Evolutionary conservation across 2,113 vertebrate genomes (phyloP), one percentile per base, ranked within the genome.

Genomic region (Vulpes lagopus): DNA sequence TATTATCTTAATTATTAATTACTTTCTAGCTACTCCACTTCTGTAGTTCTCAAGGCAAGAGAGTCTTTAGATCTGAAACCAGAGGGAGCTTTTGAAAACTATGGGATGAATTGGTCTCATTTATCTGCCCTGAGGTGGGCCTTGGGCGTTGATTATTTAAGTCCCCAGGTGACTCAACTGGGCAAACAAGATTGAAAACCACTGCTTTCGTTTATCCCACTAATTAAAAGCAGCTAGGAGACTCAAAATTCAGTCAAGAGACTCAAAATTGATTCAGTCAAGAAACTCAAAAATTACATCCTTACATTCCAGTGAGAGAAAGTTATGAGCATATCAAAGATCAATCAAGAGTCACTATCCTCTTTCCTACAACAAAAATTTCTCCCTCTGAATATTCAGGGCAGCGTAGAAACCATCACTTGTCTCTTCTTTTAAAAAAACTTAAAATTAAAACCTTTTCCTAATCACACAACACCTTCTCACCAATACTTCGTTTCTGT

Each of bases 11-110:
- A n/a, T 81, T 90, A 79, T 57, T 74, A 79, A 49, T 51, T 81
- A 76, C 73, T 90, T 91, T 94, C 38, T 38, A 69, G 80, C 89
- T 86, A 25, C 35, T 96, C 12, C 74, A 91, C 19, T 62, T 55
- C 64, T 64, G 1, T 53, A 69, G 30, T 51, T 94, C 55, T 94
- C 4, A 30, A 73, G 16, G 11, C 23, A 65, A 87, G 9, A 69
- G 35, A 69, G 19, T 69, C 84, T 90, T 94, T 82, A 65, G 19
- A 65, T 87, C 5, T 74, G 30, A 81, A 49, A 6, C 51, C 5
- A 4, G 12, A 11, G n/a, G 35, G 23, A 57, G 65, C 25, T 86
- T 64, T 57, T 14, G 65, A 76, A 81, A 86, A 8, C 64, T 87
- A 65, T 1, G 6, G 38, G 8, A 64, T 91, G 30, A 79, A 32